phyloP scores from a whole-genome alignment of 2,888 invertebrate genomes.

The Liopterus haemorrhoidalis region DNA sequence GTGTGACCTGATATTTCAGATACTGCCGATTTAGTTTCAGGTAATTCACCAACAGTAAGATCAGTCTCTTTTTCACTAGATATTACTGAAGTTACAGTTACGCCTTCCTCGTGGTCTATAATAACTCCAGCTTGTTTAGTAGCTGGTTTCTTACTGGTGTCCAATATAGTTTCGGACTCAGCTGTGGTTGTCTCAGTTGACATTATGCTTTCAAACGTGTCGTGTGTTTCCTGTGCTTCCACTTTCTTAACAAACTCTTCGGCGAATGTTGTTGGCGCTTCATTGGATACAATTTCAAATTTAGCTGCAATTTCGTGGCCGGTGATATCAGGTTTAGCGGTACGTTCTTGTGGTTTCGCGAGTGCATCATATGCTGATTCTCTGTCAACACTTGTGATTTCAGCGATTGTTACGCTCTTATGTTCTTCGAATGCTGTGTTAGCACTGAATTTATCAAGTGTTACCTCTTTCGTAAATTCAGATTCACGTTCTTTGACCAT shows the following conservation, averaged over 20 bases:
- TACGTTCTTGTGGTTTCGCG: slow-evolving; percentile 40
- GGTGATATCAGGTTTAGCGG: slow-evolving; percentile 41
- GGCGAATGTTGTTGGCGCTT: slow-evolving; percentile 42
- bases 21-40: slow-evolving; percentile 40
- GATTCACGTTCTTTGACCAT: slow-evolving; percentile 43
- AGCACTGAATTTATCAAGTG: slow-evolving; percentile 43
- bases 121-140: slow-evolving; percentile 43
- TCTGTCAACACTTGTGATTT: slow-evolving; percentile 49
- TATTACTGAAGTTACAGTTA: slow-evolving; percentile 48
- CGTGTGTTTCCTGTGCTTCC: slow-evolving; percentile 40
- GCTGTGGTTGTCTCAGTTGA: slow-evolving; percentile 46
- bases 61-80: slow-evolving; percentile 48
- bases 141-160: slow-evolving; percentile 39
- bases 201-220: slow-evolving; percentile 43
- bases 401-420: slow-evolving; percentile 46
- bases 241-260: slow-evolving; percentile 37
- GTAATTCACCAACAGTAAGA: slow-evolving; percentile 40
- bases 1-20: slow-evolving; percentile 43
- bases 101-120: slow-evolving; percentile 44
- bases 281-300: slow-evolving; percentile 46
- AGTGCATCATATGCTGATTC: slow-evolving; percentile 42
- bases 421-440: slow-evolving; percentile 44
- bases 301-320: slow-evolving; percentile 48
- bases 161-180: slow-evolving; percentile 44
- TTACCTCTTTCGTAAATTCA: slow-evolving; percentile 42